A percentile compares a stretch with the other conserved stretches of the same genome.
These are phyloP conservation scores for Diogma glabrata DNA, from an alignment of 2,888 invertebrate genomes.

Conservation along the genomic window DNA sequence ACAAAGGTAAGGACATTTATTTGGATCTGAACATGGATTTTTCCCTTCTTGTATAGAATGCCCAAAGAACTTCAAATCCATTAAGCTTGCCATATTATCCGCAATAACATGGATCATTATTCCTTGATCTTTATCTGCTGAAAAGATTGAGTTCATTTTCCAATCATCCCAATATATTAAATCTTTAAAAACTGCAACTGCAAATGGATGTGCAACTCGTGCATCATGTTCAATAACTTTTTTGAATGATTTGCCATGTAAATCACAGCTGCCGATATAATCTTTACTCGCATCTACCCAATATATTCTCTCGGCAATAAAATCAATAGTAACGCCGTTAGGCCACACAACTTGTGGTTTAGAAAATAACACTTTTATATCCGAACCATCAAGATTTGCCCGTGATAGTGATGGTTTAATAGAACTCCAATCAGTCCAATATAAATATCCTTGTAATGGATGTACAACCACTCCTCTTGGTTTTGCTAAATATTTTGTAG, in stretches of 20 bases:
- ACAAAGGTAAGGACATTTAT: constrained; percentile 62
- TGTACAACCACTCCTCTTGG: constrained; percentile 76
- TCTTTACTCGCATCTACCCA: constrained; percentile 80
- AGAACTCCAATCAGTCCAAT: constrained; percentile 83
- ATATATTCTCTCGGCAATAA: constrained; percentile 64
- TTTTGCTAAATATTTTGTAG: constrained; percentile 50
- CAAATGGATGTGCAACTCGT: constrained; percentile 70
- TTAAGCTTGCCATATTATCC: constrained; percentile 54
- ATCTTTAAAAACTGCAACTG: constrained; percentile 74
- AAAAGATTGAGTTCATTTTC: constrained; percentile 66
- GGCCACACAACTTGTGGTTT: constrained; percentile 68
- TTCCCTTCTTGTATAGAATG: constrained; percentile 62
- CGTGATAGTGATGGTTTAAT: constrained; percentile 65
- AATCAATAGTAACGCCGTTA: constrained; percentile 77
- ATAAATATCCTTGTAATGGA: constrained; percentile 64
- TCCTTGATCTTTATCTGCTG: constrained; percentile 67
- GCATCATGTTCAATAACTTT: constrained; percentile 53
- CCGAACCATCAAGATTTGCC: constrained; percentile 66
- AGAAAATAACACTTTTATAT: constrained; percentile 51
- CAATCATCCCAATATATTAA: constrained; percentile 86
- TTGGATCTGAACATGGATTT: constrained; percentile 53
- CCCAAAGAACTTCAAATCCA: constrained; percentile 75
- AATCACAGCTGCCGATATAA: constrained; percentile 64
- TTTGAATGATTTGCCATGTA: constrained; percentile 56
- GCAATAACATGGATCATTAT: constrained; percentile 47